phyloP scores from a whole-genome alignment of 2,113 vertebrate species.

The Globicephala melas region DNA sequence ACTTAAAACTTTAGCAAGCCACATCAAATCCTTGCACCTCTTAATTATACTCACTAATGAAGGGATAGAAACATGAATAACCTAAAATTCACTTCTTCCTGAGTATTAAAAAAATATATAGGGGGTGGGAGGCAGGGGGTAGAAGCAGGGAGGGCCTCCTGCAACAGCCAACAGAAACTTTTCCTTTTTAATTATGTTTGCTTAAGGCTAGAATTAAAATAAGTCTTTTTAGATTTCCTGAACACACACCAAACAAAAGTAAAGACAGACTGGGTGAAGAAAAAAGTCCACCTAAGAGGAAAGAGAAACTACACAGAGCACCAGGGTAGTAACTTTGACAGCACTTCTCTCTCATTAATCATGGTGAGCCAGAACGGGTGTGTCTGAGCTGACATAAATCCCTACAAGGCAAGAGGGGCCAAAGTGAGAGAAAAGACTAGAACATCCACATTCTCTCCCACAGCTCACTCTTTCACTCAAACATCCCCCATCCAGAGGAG shows the following conservation, averaged over 20 bases:
- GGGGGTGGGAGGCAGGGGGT: neutral
- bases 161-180: constrained; percentile 3
- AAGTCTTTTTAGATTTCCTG: constrained; percentile 17
- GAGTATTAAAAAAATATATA: neutral
- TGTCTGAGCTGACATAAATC: neutral
- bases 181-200: constrained; percentile 20
- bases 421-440: neutral
- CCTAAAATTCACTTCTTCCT: constrained; percentile 13
- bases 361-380: neutral
- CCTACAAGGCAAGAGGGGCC: neutral
- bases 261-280: neutral
- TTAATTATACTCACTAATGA: neutral
- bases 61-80: neutral
- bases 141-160: neutral
- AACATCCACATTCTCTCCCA: neutral
- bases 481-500: neutral
- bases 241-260: constrained; percentile 36
- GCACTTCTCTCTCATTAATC: neutral
- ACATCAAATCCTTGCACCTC: constrained; percentile 29
- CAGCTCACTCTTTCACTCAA: neutral
- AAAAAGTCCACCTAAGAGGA: neutral
- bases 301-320: constrained; percentile 23
- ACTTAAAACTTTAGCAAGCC: constrained; percentile 35
- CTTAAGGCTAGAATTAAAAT: constrained; percentile 44
- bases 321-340: neutral